Evolutionary conservation across 2,113 vertebrate genomes (phyloP), one percentile per base, ranked within the genome.

Genomic region (Ameiurus melas): DNA sequence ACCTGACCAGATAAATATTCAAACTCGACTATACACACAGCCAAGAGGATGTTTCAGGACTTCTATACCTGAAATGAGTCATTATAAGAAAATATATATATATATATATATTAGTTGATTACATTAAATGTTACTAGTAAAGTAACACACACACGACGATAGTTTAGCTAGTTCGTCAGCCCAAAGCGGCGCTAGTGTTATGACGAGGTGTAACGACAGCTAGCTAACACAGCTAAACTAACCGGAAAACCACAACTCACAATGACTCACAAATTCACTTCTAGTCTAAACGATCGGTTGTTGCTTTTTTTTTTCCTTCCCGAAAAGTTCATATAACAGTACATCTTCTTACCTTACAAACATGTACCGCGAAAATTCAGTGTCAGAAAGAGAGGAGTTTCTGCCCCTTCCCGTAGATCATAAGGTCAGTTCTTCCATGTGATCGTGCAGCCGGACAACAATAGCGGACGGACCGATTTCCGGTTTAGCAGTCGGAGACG

Each of bases 401-500:
- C 86, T n/a, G 79, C 78, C 62, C 75, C 87, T 87, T 71, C 78
- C 84, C 58, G 30, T 2, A 83, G 68, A 78, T 86, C 90, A 91
- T 91, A 90, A 92, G 91, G 92, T 92, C 91, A 91, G 71, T 27
- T 39, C 22, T 47, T 60, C 36, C 60, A 75, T 81, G 58, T 57
- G 81, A 85, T 86, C 43, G 71, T 53, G 30, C 30, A 83, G 68
- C 75, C 92, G 90, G 90, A 84, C 55, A 12, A 57, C 86, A 77
- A 60, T 17, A 88, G 25, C 53, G 8, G 84, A 89, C 92, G 92
- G 80, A 92, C 90, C 80, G 55, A 64, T 90, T 92, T 92, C 92
- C 92, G 92, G 30, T 87, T 64, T 78, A 68, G 6, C 19, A 5
- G 55, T 36, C 8, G 2, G 0, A 85, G 30, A 84, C 39, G 27